These are phyloP conservation scores for Drosophila nigromelanica DNA, from an alignment of 1,140 invertebrate genomes.

Conservation along the genomic window DNA sequence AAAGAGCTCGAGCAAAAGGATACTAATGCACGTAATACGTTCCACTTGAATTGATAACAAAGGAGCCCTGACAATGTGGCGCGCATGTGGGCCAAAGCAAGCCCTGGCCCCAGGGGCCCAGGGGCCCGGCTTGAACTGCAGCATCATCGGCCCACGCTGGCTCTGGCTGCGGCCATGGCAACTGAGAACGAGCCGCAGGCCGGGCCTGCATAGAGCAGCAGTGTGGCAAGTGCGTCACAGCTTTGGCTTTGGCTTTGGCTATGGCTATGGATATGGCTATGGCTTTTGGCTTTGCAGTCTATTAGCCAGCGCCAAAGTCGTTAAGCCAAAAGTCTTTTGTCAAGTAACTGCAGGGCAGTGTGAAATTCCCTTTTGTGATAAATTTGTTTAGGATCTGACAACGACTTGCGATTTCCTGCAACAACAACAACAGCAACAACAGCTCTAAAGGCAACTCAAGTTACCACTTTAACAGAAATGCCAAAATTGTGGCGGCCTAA, in stretches of 20 bases:
- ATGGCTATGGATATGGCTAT: no score
- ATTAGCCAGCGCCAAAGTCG: constrained; percentile 43
- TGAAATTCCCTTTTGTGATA: constrained; percentile 35
- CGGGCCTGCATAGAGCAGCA: neutral
- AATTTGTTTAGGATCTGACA: constrained; percentile 39
- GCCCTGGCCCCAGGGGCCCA: neutral
- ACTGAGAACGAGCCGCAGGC: constrained; percentile 9
- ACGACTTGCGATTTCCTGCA: constrained; percentile 64
- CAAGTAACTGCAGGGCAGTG: constrained; percentile 17
- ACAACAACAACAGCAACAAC: neutral
- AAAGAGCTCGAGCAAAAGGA: constrained; percentile 43
- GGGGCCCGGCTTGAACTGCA: constrained; percentile 5
- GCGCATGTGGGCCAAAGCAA: constrained; percentile 39
- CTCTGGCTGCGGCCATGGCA: constrained; percentile 6
- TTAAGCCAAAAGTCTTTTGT: constrained; percentile 42
- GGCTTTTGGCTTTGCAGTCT: constrained; percentile 33
- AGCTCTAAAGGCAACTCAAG: no score
- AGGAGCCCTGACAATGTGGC: constrained; percentile 20
- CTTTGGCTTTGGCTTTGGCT: constrained; percentile 6
- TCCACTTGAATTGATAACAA: constrained; percentile 72
- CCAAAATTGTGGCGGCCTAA: constrained; percentile 43
- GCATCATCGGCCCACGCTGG: constrained; percentile 25
- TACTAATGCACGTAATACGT: constrained; percentile 81
- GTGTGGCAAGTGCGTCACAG: constrained; percentile 39
- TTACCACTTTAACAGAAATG: constrained; percentile 35